Evolutionary conservation across 1,140 invertebrate species (phyloP).

Genomic region (Venturia canescens): DNA sequence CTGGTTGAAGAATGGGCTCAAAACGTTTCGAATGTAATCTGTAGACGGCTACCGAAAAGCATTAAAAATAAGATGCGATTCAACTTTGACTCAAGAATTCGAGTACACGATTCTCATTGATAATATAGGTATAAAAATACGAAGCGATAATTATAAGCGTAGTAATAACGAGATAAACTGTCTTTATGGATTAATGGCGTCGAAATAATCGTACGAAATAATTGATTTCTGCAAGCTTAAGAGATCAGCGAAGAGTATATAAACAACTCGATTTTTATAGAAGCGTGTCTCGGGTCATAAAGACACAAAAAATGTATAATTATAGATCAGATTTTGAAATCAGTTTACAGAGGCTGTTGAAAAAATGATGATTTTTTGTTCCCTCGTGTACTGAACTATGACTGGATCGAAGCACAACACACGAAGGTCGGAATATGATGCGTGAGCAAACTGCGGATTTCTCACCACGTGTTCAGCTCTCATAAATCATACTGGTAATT

Average conservation of each 20-base stretch:
- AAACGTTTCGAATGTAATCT: no score
- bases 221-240: background rate
- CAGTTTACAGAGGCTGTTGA: background rate
- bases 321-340: no score
- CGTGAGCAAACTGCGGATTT: background rate
- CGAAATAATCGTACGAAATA: background rate
- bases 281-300: no score
- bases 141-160: no score
- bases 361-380: background rate
- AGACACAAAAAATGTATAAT: background rate
- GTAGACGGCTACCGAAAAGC: no score
- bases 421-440: background rate
- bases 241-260: background rate
- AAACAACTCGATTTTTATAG: background rate
- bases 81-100: no score
- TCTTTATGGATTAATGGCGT: no score
- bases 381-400: background rate
- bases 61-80: no score
- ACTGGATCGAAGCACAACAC: conserved; percentile 15
- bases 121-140: no score
- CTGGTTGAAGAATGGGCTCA: no score
- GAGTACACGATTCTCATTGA: no score
- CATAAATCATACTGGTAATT: conserved; percentile 72
- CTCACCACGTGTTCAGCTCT: conserved; percentile 35
- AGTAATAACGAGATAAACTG: no score